phyloP scores from a whole-genome alignment of 2,797 vertebrate genomes.

The Oryzias dopingdopingensis region DNA sequence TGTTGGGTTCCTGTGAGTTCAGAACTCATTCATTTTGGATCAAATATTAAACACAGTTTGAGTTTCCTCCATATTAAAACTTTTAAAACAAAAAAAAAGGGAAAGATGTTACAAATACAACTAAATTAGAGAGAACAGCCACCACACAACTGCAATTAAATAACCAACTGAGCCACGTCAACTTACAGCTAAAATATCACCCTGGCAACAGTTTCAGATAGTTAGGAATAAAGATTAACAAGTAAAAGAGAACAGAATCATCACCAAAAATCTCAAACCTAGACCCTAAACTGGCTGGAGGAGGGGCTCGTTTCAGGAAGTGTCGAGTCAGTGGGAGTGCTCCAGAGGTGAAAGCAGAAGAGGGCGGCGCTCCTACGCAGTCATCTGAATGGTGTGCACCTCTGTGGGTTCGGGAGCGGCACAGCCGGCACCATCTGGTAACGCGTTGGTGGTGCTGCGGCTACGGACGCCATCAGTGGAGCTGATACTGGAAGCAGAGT shows the following conservation, averaged over 20 bases:
- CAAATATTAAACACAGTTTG: too few relatives aligned
- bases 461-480: conserved; percentile 83
- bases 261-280: not conserved
- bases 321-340: conserved; percentile 3
- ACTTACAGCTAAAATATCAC: conserved; percentile 27
- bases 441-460: conserved; percentile 77
- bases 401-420: conserved; percentile 67
- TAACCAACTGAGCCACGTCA: not conserved
- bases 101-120: not conserved
- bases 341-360: not conserved
- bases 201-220: conserved; percentile 15
- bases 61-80: not conserved
- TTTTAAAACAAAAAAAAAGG: not conserved
- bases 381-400: conserved; percentile 85
- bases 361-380: conserved; percentile 72
- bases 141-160: conserved; percentile 29
- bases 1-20: not conserved
- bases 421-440: conserved; percentile 77
- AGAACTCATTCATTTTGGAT: not conserved
- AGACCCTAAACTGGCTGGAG: not conserved
- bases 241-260: conserved; percentile 4
- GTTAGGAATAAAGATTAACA: not conserved
- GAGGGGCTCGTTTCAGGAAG: conserved; percentile 5
- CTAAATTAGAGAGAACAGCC: not conserved
- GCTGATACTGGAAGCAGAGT: conserved; percentile 88